phyloP scores from a whole-genome alignment of 2,797 vertebrate genomes.

The Gastrophryne carolinensis region DNA sequence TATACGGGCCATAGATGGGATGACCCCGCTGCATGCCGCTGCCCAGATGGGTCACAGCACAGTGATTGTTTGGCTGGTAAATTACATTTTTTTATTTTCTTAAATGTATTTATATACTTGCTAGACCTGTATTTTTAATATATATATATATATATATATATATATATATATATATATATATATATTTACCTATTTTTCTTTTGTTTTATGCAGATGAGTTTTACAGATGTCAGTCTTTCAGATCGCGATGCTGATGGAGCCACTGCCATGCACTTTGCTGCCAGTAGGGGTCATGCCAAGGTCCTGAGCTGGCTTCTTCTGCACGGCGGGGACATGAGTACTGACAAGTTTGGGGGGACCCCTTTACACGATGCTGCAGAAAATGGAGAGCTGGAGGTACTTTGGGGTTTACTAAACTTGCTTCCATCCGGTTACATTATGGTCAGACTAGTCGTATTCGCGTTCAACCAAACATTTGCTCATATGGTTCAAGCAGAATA shows the following conservation, averaged over 20 bases:
- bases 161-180: too few relatives aligned
- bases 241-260: slow-evolving; percentile 87
- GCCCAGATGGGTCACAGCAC: slow-evolving; percentile 97
- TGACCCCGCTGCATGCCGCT: slow-evolving; percentile 91
- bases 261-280: slow-evolving; percentile 94
- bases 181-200: neutral
- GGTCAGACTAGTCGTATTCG: too few relatives aligned
- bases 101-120: too few relatives aligned
- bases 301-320: slow-evolving; percentile 96
- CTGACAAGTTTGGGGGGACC: slow-evolving; percentile 86
- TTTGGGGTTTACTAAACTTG: too few relatives aligned
- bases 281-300: slow-evolving; percentile 91
- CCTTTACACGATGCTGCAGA: slow-evolving; percentile 92
- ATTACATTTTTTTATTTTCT: neutral
- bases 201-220: slow-evolving; percentile 78
- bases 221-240: slow-evolving; percentile 81
- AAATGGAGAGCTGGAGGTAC: slow-evolving; percentile 93
- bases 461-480: too few relatives aligned
- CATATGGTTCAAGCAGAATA: too few relatives aligned
- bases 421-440: too few relatives aligned
- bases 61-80: slow-evolving; percentile 94
- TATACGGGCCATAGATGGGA: slow-evolving; percentile 85
- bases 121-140: too few relatives aligned
- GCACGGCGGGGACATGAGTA: slow-evolving; percentile 88
- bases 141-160: too few relatives aligned